Evolutionary conservation across 2,797 vertebrate genomes (phyloP).

Genomic region (Cryptoprocta ferox): DNA sequence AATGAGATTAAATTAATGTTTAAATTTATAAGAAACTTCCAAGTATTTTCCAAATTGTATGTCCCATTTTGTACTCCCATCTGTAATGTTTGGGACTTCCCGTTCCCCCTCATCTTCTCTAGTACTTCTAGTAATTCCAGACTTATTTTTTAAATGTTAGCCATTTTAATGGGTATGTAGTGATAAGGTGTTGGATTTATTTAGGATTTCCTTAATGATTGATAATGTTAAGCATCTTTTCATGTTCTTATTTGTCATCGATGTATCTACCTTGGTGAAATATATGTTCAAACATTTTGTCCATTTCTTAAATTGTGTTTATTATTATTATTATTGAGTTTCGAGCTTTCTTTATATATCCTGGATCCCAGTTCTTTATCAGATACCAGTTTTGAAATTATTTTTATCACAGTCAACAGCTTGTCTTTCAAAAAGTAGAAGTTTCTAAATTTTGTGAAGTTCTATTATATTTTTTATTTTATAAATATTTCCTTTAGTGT

Average conservation of each 20-base stretch:
- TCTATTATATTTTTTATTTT: not conserved
- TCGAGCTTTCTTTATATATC: not conserved
- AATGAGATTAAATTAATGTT: not conserved
- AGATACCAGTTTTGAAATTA: not conserved
- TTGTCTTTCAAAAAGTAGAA: not conserved
- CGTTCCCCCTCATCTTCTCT: not conserved
- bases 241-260: not conserved
- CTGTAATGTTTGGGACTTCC: not conserved
- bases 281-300: not conserved
- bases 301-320: not conserved
- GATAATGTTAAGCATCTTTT: not conserved
- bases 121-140: not conserved
- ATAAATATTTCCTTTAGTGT: not conserved
- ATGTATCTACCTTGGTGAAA: not conserved
- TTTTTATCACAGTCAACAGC: not conserved
- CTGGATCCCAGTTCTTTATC: not conserved
- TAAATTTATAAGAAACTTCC: not conserved
- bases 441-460: not conserved
- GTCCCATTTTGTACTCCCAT: not conserved
- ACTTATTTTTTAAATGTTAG: not conserved
- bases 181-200: not conserved
- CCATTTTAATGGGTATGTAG: not conserved
- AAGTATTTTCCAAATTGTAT: not conserved
- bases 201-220: not conserved
- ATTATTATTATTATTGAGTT: not conserved